Evolutionary conservation across 2,113 vertebrate species (phyloP), one percentile per base, ranked within the genome.

Genomic region (Crotalus helleri): DNA sequence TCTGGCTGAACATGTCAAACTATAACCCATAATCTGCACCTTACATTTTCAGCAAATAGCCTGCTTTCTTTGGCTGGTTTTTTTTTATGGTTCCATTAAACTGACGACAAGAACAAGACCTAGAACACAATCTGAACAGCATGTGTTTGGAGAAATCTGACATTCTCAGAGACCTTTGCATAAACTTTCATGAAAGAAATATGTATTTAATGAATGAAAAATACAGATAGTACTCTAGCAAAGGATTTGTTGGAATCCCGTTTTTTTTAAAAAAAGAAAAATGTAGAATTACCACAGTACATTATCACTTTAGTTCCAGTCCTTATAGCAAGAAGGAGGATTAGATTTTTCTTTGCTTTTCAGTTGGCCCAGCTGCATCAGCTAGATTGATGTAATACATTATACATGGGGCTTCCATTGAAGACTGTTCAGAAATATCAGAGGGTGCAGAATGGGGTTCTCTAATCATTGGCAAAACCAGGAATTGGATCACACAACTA

Each of bases 131-230:
- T 87, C 19, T 61, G 85, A 64, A 87, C 85, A 87, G 58, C 24
- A 59, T 11, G 85, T 61, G 26, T 39, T 59, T 92, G 46, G 29
- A 24, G 85, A 92, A 87, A 88, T n/a, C 57, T 64, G 61, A 19
- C 85, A 86, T 58, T 51, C 46, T 88, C 85, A 26, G 57, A 15
- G 21, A 29, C 49, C 33, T 7, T 9, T 64, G 85, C 85, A 87
- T 88, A 92, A 7, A 88, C 88, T 64, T 88, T 64, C 85, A 26
- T 19, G 19, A 54, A 64, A 86, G 12, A 69, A 12, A 85, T 7
- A 39, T 57, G 81, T 12, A 88, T 92, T 88, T 92, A 58, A 61
- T 88, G 91, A 92, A 92, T 53, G 29, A 59, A 88, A 86, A 92
- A 92, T 57, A 64, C 46, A 51, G 17, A 87, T 13, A 1, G 19